Evolutionary conservation across 2,888 invertebrate genomes (phyloP).

Genomic region (Cybosia mesomella): DNA sequence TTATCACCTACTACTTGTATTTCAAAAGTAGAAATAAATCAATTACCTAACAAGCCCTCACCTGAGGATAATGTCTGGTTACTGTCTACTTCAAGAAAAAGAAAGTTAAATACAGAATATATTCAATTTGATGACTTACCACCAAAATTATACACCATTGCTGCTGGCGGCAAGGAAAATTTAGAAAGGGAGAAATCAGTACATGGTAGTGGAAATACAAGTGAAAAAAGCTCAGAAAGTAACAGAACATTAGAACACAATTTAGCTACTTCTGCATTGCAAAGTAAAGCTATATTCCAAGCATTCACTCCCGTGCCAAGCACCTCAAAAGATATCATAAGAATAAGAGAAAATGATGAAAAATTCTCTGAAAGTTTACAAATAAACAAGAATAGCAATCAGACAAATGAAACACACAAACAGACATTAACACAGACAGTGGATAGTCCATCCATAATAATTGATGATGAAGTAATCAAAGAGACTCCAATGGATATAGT

Average conservation of each 20-base stretch:
- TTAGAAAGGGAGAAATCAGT: background rate
- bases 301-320: constrained; percentile 67
- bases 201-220: constrained; percentile 29
- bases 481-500: background rate
- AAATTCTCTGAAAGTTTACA: constrained; percentile 57
- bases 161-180: background rate
- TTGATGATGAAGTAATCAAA: constrained; percentile 30
- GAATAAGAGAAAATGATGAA: constrained; percentile 62
- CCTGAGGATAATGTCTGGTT: background rate
- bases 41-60: background rate
- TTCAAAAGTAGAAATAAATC: background rate
- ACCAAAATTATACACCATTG: background rate
- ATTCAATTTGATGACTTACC: background rate
- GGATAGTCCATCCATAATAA: constrained; percentile 10
- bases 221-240: constrained; percentile 54
- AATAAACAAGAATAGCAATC: constrained; percentile 14
- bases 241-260: constrained; percentile 54
- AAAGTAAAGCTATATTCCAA: constrained; percentile 13
- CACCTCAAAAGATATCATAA: constrained; percentile 63
- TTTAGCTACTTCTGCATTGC: constrained; percentile 20
- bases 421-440: too few relatives aligned
- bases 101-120: constrained; percentile 29
- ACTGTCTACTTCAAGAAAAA: constrained; percentile 47
- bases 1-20: constrained; percentile 28
- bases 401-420: constrained; percentile 17